Percentiles rank a stretch among this genome's conserved stretches.
Evolutionary conservation across 2,888 invertebrate species (phyloP).

Genomic region (Macrophya alboannulata): DNA sequence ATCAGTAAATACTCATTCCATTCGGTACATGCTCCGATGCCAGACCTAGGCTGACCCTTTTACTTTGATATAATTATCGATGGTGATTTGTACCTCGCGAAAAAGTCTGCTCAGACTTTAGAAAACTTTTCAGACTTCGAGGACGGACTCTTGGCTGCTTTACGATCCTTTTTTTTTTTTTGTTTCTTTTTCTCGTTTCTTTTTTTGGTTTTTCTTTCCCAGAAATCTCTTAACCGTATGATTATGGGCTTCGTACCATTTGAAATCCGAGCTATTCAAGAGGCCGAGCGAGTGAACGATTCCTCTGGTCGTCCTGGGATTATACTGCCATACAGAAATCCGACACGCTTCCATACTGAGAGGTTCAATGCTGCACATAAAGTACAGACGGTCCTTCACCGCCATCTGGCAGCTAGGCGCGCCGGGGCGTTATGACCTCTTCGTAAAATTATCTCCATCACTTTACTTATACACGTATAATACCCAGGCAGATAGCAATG

Average conservation of each 20-base stretch:
- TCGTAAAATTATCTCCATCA: constrained; percentile 42
- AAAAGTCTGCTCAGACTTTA: constrained; percentile 24
- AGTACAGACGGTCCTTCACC: constrained; percentile 51
- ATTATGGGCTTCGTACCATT: not conserved
- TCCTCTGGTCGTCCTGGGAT: constrained; percentile 33
- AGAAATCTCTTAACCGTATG: not conserved
- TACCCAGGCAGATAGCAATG: not conserved
- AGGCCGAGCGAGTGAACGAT: not conserved
- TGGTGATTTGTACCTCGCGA: not conserved
- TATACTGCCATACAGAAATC: constrained; percentile 27
- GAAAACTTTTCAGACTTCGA: constrained; percentile 16
- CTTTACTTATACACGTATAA: constrained; percentile 14
- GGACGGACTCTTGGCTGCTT: not conserved
- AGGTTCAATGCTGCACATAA: constrained; percentile 41
- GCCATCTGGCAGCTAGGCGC: constrained; percentile 38
- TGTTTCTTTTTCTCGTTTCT: too few species aligned
- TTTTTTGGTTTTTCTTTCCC: not conserved
- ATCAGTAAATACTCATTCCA: constrained; percentile 3
- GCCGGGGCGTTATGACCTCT: constrained; percentile 51
- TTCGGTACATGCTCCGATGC: not conserved
- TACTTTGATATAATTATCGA: constrained; percentile 38
- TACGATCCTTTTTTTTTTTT: too few species aligned
- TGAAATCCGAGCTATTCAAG: constrained; percentile 21
- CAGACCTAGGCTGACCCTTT: not conserved
- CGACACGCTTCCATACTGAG: constrained; percentile 22